Conservation (phyloP, 2,888 invertebrate genomes). For the Dusona sp. region DNA sequence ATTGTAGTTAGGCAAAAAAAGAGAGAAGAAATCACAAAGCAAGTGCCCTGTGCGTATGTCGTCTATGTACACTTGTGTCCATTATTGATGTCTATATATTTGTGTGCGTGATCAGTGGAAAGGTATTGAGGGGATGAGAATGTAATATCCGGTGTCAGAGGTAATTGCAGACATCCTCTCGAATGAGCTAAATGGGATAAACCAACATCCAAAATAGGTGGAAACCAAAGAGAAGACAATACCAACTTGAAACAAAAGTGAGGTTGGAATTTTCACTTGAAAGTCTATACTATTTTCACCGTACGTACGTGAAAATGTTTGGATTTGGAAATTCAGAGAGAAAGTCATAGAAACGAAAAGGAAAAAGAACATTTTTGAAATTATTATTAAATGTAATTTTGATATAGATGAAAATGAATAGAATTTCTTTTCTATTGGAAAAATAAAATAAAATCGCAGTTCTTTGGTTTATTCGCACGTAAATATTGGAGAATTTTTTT, state of each 20-base stretch:
- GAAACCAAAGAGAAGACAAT: not conserved
- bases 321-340: not conserved
- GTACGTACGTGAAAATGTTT: not conserved
- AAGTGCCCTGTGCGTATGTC: not conserved
- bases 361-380: not conserved
- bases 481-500: too few species aligned
- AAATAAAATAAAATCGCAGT: too few species aligned
- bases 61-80: not conserved
- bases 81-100: too few species aligned
- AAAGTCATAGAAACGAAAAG: not conserved
- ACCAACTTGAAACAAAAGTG: not conserved
- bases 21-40: not conserved
- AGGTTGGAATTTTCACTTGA: not conserved
- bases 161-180: not conserved
- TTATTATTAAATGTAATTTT: not conserved
- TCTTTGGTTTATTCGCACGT: too few species aligned
- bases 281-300: not conserved
- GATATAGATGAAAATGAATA: not conserved
- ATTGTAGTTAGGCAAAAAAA: too few species aligned
- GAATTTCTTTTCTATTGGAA: not conserved
- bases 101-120: not conserved
- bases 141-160: slow-evolving; percentile 38
- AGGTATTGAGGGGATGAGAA: slow-evolving; percentile 13
- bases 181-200: not conserved
- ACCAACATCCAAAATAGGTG: not conserved